Evolutionary conservation across 2,797 vertebrate species (phyloP), one percentile per base, ranked within the genome.

Genomic region (Rhynchotus rufescens): DNA sequence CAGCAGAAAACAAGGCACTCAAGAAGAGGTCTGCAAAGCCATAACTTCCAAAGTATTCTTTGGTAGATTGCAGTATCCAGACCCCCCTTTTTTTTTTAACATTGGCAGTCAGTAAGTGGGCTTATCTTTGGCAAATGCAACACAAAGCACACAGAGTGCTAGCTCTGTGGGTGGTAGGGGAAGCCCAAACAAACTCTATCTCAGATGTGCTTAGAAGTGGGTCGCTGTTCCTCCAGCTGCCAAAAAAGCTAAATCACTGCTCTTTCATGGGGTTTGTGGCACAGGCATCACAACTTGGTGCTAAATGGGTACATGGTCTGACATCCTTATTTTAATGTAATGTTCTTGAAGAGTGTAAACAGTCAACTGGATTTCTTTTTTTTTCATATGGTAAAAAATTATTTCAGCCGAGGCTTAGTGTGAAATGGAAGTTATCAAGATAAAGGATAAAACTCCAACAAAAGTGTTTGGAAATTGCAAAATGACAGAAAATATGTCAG

Each of bases 401-500:
- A 59, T 90, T 93, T 89, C 42, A 80, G 21, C 23, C 23, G 13
- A 59, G 13, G 2, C 38, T 73, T 23, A 60, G 40, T 83, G 51
- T 25, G 38, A 80, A 86, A 75, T 77, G 25, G 15, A 61, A 30
- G 17, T 80, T 59, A 69, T 1, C 80, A 73, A 92, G 61, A 66
- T 69, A 84, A 93, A 88, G 28, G 38, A 78, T 42, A 84, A 66
- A 80, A 25, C 49, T 76, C 13, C 57, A 47, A 36, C 8, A 80
- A 76, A 93, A 81, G n/a, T 1, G 0, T 73, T 76, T 71, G 56
- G 64, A 87, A 81, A 92, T 59, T 62, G 28, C 21, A 77, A 82
- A 93, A 91, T 89, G 52, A 72, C 82, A 79, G 87, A 90, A 91
- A 89, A 89, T 67, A 44, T 7, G 6, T 84, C 57, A 80, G 1